These are phyloP conservation scores for Acropternis orthonyx DNA, from an alignment of 2,797 vertebrate species.

Conservation along the genomic window DNA sequence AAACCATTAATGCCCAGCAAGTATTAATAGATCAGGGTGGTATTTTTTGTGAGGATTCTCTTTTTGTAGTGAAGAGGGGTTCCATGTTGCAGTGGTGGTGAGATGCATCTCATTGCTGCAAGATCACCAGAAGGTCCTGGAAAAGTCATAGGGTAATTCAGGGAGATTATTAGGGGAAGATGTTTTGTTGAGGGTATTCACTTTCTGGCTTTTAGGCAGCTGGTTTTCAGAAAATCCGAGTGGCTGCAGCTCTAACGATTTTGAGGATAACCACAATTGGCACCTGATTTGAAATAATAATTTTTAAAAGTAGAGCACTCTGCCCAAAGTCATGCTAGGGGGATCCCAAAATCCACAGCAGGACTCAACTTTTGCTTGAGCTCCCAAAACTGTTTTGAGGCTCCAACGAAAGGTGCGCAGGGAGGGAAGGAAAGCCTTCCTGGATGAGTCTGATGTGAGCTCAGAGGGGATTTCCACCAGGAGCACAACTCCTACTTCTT, in stretches of 20 bases:
- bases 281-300: neutral
- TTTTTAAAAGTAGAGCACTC: neutral
- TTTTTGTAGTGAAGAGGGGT: too few relatives aligned
- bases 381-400: neutral
- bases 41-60: neutral
- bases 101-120: neutral
- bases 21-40: neutral
- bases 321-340: neutral
- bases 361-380: neutral
- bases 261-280: neutral
- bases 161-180: neutral
- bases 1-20: neutral
- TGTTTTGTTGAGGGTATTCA: neutral
- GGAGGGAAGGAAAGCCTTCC: neutral
- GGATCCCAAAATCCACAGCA: neutral
- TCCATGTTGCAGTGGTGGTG: too few relatives aligned
- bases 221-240: neutral
- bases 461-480: constrained; percentile 33
- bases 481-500: neutral
- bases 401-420: neutral
- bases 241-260: neutral
- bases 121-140: neutral
- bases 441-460: neutral
- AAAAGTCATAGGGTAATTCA: neutral
- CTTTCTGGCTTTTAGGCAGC: neutral